phyloP scores from a whole-genome alignment of 2,113 vertebrate genomes.

The Micronycteris hirsuta region DNA sequence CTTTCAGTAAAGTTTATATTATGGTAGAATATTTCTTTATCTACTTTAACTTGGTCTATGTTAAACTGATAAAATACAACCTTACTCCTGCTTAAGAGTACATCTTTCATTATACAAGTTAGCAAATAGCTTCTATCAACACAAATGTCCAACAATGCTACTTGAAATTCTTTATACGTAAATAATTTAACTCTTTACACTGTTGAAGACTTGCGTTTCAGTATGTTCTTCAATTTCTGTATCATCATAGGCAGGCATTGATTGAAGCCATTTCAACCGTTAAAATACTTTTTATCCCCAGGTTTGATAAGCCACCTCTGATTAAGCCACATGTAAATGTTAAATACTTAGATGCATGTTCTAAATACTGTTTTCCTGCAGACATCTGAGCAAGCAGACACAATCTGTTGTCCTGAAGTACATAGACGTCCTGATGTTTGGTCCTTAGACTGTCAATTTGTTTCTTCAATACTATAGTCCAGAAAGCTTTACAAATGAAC shows the following conservation, averaged over 20 bases:
- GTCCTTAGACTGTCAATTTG: conserved; percentile 96
- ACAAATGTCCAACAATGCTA: conserved; percentile 34
- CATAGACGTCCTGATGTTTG: conserved; percentile 97
- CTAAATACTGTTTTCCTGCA: conserved; percentile 93
- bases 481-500: conserved; percentile 97
- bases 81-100: background rate
- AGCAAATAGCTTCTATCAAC: conserved; percentile 44
- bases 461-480: conserved; percentile 96
- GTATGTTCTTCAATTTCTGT: conserved; percentile 88
- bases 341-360: conserved; percentile 95
- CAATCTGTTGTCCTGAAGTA: conserved; percentile 96
- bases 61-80: conserved; percentile 5
- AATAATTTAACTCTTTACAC: conserved; percentile 59
- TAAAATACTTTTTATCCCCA: conserved; percentile 89
- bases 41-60: conserved; percentile 12
- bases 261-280: conserved; percentile 92
- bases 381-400: conserved; percentile 91
- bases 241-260: conserved; percentile 95
- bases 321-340: conserved; percentile 95
- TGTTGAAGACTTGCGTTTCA: conserved; percentile 44
- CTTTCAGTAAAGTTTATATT: background rate
- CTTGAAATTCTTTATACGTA: conserved; percentile 42
- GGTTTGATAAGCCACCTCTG: conserved; percentile 91
- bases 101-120: conserved; percentile 4
- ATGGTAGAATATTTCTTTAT: background rate